These are phyloP conservation scores for Pachyuromys duprasi DNA, from an alignment of 2,797 vertebrate species.

Conservation along the genomic window DNA sequence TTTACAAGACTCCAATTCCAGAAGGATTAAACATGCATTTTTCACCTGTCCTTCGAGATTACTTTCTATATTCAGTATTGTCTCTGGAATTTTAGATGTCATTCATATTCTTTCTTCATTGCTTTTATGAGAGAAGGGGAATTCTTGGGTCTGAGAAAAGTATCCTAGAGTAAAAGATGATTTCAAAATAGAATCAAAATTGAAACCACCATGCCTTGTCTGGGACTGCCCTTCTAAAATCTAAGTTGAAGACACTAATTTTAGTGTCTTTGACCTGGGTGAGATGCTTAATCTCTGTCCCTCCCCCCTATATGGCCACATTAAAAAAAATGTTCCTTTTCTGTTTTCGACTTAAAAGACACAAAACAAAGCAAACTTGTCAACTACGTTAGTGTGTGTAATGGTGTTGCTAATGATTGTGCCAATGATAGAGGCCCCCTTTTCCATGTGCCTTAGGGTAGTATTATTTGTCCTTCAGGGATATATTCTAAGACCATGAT, in stretches of 20 bases:
- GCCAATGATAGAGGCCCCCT: background rate
- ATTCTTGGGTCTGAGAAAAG: background rate
- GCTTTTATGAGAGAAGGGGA: background rate
- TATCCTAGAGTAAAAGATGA: background rate
- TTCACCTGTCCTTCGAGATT: background rate
- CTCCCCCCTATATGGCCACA: background rate
- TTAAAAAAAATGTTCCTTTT: background rate
- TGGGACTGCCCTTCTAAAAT: background rate
- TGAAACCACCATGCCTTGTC: background rate
- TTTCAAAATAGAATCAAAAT: background rate
- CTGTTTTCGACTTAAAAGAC: background rate
- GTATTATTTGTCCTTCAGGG: background rate
- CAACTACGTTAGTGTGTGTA: background rate
- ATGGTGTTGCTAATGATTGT: background rate
- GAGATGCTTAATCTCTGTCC: background rate
- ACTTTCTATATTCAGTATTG: background rate
- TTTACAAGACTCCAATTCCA: background rate
- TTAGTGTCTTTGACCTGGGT: too few species aligned
- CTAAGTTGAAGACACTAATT: background rate
- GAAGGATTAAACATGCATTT: background rate
- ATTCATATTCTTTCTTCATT: background rate
- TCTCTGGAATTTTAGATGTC: background rate
- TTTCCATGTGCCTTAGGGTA: background rate
- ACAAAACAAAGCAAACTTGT: background rate
- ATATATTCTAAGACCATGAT: background rate